A percentile compares a stretch with the other conserved stretches of the same genome.
Conservation (phyloP, 64 coral and sea anemone species). For the Platygyra sinensis region DNA sequence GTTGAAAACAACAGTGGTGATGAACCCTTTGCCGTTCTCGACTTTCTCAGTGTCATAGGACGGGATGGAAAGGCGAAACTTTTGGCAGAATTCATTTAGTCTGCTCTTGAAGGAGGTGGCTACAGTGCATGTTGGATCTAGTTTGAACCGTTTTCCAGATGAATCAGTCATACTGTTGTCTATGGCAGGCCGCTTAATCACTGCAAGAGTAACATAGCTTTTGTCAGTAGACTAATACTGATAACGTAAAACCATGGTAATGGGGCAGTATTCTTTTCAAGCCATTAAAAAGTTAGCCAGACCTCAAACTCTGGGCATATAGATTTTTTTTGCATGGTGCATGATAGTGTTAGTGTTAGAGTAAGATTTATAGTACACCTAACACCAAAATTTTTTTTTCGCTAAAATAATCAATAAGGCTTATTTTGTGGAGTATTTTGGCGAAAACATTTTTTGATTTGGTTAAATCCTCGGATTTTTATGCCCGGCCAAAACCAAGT, state of each 20-base stretch:
- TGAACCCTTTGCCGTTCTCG: conserved; percentile 55
- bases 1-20: conserved; percentile 87
- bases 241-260: background rate
- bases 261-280: too few species aligned
- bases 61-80: conserved; percentile 71
- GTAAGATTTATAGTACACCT: too few species aligned
- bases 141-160: conserved; percentile 58
- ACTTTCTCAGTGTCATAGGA: conserved; percentile 69
- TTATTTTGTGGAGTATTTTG: too few species aligned
- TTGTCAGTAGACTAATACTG: background rate
- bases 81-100: conserved; percentile 95
- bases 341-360: too few species aligned
- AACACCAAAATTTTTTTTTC: too few species aligned
- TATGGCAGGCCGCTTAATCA: conserved; percentile 23
- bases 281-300: too few species aligned
- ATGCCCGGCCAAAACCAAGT: too few species aligned
- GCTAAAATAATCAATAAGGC: too few species aligned
- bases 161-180: conserved; percentile 23
- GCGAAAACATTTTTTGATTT: too few species aligned
- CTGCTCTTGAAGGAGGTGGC: conserved; percentile 75
- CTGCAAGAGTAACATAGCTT: background rate
- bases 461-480: too few species aligned
- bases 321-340: too few species aligned
- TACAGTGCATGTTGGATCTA: background rate
- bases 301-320: too few species aligned